phyloP scores from a whole-genome alignment of 2,797 vertebrate genomes.

The Halcyon badia region DNA sequence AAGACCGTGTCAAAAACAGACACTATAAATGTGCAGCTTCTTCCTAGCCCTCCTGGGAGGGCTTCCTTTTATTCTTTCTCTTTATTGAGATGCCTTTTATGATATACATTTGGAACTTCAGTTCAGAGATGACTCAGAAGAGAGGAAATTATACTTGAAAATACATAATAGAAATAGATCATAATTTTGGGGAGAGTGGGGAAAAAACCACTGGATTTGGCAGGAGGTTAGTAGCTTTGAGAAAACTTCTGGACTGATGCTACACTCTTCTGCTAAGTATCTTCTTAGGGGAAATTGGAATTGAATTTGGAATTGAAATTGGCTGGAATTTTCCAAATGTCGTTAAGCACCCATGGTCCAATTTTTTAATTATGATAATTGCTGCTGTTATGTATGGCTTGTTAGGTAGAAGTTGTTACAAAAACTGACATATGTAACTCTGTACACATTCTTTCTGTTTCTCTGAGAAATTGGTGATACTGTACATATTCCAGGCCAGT shows the following conservation, averaged over 20 bases:
- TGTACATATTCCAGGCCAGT: neutral
- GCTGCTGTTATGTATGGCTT: neutral
- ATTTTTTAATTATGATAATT: neutral
- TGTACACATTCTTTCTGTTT: neutral
- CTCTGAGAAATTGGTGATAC: neutral
- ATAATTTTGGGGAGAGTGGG: neutral
- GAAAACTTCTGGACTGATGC: neutral
- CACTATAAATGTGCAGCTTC: neutral
- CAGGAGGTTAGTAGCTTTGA: neutral
- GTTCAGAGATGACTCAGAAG: neutral
- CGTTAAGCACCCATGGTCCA: neutral
- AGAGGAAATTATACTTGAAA: conserved; percentile 32
- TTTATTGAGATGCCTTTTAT: conserved; percentile 1
- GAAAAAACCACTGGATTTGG: neutral
- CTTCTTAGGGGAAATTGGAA: neutral
- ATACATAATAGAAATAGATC: neutral
- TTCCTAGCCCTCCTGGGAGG: neutral
- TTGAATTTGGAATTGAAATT: too few species aligned
- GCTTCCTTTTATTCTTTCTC: neutral
- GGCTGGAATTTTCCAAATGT: neutral
- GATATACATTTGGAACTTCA: neutral
- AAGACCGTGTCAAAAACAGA: neutral
- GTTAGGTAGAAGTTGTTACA: neutral
- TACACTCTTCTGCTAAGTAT: neutral
- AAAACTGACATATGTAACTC: neutral